These are phyloP conservation scores for Drosophila azteca DNA, from an alignment of 1,140 invertebrate species.

Conservation along the genomic window DNA sequence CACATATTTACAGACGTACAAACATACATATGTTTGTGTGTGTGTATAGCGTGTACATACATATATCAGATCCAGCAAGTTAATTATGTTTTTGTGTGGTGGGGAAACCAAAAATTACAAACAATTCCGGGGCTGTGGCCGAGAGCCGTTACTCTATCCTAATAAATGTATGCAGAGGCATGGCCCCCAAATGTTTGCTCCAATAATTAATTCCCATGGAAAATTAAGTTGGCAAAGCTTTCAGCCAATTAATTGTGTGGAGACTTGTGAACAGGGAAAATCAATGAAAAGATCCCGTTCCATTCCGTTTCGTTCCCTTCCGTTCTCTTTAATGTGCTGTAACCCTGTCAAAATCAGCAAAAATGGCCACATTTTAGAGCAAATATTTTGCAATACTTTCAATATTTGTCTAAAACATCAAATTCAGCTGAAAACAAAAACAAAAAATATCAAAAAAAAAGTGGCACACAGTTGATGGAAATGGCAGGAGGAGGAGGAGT, in stretches of 20 bases:
- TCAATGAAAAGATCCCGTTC: too few relatives aligned
- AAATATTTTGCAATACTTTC: constrained; percentile 37
- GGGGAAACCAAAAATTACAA: constrained; percentile 24
- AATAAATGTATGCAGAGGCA: constrained; percentile 48
- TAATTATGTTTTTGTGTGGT: constrained; percentile 44
- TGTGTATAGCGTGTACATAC: not conserved
- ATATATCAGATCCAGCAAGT: constrained; percentile 30
- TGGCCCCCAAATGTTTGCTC: constrained; percentile 39
- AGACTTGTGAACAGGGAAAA: constrained; percentile 1
- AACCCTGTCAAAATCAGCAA: not conserved
- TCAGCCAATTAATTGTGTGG: constrained; percentile 34
- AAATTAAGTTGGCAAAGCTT: constrained; percentile 49
- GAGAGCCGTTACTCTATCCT: constrained; percentile 5
- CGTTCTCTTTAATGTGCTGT: constrained; percentile 7
- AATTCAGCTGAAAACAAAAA: constrained; percentile 11
- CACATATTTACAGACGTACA: not conserved
- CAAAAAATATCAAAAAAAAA: constrained; percentile 14
- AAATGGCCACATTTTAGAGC: constrained; percentile 1
- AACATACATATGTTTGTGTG: not conserved
- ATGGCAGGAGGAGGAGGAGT: not conserved
- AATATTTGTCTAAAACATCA: constrained; percentile 43
- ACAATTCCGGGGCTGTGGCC: constrained; percentile 23
- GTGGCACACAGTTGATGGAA: constrained; percentile 40
- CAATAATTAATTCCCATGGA: constrained; percentile 51
- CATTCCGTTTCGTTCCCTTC: too few relatives aligned